A percentile compares a stretch with the other conserved stretches of the same genome.
phyloP scores from a whole-genome alignment of 2,888 invertebrate species.

The Thumatha senex region DNA sequence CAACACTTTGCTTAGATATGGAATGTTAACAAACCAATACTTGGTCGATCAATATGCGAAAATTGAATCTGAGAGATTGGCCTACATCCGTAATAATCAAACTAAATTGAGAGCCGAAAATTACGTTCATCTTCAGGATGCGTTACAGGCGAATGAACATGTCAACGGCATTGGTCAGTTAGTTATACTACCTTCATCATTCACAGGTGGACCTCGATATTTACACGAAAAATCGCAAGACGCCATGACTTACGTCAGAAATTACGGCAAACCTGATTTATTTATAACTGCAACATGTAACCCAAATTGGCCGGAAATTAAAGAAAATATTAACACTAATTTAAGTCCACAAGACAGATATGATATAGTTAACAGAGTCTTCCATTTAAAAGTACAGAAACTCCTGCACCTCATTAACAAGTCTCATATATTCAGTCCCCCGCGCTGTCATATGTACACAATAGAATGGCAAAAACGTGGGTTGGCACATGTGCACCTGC shows the following conservation, averaged over 20 bases:
- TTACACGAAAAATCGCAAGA: constrained; percentile 24
- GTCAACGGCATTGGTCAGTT: constrained; percentile 11
- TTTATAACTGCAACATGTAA: too few relatives aligned
- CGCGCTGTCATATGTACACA: too few relatives aligned
- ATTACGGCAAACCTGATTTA: constrained; percentile 23
- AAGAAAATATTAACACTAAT: constrained; percentile 20
- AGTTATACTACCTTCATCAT: constrained; percentile 17
- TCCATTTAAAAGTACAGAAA: too few relatives aligned
- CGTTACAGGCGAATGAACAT: constrained; percentile 21
- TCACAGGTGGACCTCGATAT: constrained; percentile 23
- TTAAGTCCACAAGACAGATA: constrained; percentile 6
- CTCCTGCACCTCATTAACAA: too few relatives aligned
- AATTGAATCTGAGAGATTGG: constrained; percentile 27
- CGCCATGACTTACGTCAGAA: too few relatives aligned
- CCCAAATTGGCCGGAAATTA: constrained; percentile 18
- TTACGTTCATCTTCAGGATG: constrained; percentile 25
- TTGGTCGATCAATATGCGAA: constrained; percentile 16
- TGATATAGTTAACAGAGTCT: too few relatives aligned
- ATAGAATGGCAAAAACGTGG: too few relatives aligned
- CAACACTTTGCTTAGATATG: constrained; percentile 23
- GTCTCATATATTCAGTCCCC: too few relatives aligned
- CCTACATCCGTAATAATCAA: constrained; percentile 22
- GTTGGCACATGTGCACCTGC: too few relatives aligned
- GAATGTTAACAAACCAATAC: constrained; percentile 18
- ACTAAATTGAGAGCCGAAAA: constrained; percentile 22